Evolutionary conservation across 2,888 invertebrate species (phyloP), one percentile per base, ranked within the genome.

Genomic region (Apamea sordens): DNA sequence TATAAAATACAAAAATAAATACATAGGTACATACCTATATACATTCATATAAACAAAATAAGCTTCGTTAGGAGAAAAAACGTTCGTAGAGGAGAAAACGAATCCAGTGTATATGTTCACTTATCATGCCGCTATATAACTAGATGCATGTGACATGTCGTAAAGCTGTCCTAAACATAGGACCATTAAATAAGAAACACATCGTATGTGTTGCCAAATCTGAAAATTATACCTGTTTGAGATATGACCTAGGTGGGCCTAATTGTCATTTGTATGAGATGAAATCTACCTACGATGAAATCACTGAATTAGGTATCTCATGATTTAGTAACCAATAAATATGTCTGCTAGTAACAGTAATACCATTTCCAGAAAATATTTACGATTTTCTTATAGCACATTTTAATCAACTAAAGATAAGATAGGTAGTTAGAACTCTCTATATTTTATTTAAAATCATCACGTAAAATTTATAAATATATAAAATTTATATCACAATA

Each of bases 401-500:
- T 10, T n/a, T 79, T 71, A 67, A 65, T 50, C 41, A 74, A 65
- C 69, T 56, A 77, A 36, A 64, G 63, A 77, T 80, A 77, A 77
- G 69, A 75, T n/a, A 64, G 15, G 10, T 1, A 56, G 15, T 5
- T 1, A 8, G 0, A 61, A 77, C 67, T 61, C 47, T 65, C 18
- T n/a, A 72, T 77, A 85, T 63, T 64, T 13, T 53, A 44, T 24
- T 71, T 47, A 36, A 76, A 73, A 13, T 2, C 18, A 32, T 47
- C 44, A 56, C 56, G n/a, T 79, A 73, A 8, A 56, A 5, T 59
- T 4, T 11, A 24, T 11, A 56, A 56, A 56, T 24, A 24, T 24
- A n/a, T 59, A n/a, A n/a, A 59, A 69, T 71, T 53, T 81, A 81
- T 81, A 61, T 64, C 56, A 72, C 73, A 67, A 59, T 83, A 75